Conservation (phyloP, 2,797 vertebrate species). For the Ctenosaura bakeri region DNA sequence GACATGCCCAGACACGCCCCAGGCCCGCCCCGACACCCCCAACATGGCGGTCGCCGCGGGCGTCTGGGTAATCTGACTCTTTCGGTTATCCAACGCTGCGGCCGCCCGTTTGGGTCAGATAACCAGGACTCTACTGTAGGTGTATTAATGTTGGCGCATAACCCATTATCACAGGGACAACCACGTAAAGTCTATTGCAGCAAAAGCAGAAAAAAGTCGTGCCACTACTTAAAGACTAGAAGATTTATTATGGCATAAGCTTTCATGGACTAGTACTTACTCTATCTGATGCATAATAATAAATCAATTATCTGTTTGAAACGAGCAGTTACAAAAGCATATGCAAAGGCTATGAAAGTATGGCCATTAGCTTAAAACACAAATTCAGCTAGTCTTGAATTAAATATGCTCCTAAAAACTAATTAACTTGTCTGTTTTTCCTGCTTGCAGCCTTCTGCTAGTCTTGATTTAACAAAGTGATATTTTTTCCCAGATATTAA, state of each 20-base stretch:
- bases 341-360: fast-evolving
- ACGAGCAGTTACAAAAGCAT: neutral
- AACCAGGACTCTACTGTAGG: too few species aligned
- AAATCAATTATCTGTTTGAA: slow-evolving; percentile 8
- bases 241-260: neutral
- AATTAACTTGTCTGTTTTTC: slow-evolving; percentile 28
- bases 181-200: neutral
- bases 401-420: slow-evolving; percentile 39
- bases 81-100: too few species aligned
- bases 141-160: neutral
- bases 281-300: neutral
- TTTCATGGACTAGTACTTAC: neutral
- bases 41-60: too few species aligned
- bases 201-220: neutral
- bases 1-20: too few species aligned
- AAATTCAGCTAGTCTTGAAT: slow-evolving; percentile 49
- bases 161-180: neutral
- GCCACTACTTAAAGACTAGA: neutral
- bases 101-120: too few species aligned
- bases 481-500: slow-evolving; percentile 33
- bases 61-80: too few species aligned
- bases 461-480: neutral
- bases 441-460: neutral
- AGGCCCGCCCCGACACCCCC: too few species aligned
- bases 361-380: slow-evolving; percentile 27